A percentile compares a stretch with the other conserved stretches of the same genome.
Evolutionary conservation across 1,140 invertebrate species (phyloP).

Genomic region (Stegodyphus mimosarum): DNA sequence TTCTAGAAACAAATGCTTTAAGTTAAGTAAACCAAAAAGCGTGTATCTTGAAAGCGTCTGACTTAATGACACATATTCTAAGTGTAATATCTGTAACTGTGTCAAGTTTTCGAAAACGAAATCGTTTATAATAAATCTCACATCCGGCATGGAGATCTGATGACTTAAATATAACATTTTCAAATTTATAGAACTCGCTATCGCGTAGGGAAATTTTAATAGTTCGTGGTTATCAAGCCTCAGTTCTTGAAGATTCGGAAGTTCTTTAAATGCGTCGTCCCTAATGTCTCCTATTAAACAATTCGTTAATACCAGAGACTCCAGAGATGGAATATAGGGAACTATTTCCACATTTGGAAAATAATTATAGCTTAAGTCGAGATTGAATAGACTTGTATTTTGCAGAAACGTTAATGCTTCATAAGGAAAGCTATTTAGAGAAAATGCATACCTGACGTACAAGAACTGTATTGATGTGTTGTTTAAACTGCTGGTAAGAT

Average conservation of each 20-base stretch:
- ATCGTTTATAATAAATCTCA: not conserved
- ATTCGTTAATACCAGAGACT: not conserved
- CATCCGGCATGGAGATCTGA: not conserved
- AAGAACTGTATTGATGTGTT: not conserved
- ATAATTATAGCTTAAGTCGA: slow-evolving; percentile 6
- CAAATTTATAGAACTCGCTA: not conserved
- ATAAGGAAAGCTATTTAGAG: slow-evolving; percentile 4
- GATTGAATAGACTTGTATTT: slow-evolving; percentile 10
- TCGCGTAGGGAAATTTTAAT: not conserved
- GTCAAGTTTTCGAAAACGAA: not conserved
- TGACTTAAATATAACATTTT: not conserved
- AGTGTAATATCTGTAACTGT: not conserved
- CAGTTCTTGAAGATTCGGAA: slow-evolving; percentile 25
- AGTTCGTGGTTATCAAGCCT: not conserved
- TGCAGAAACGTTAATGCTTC: not conserved
- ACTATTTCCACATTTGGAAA: not conserved
- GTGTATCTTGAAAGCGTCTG: slow-evolving; percentile 56
- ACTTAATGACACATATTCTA: not conserved
- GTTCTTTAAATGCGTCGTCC: not conserved
- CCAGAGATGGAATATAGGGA: slow-evolving; percentile 13
- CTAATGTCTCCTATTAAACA: not conserved
- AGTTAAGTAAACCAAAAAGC: slow-evolving; percentile 65
- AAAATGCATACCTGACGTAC: not conserved
- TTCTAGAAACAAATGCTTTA: slow-evolving; percentile 1
- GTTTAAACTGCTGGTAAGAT: slow-evolving; percentile 8